phyloP scores from a whole-genome alignment of 64 coral and sea anemone genomes.

The Pachyseris speciosa region DNA sequence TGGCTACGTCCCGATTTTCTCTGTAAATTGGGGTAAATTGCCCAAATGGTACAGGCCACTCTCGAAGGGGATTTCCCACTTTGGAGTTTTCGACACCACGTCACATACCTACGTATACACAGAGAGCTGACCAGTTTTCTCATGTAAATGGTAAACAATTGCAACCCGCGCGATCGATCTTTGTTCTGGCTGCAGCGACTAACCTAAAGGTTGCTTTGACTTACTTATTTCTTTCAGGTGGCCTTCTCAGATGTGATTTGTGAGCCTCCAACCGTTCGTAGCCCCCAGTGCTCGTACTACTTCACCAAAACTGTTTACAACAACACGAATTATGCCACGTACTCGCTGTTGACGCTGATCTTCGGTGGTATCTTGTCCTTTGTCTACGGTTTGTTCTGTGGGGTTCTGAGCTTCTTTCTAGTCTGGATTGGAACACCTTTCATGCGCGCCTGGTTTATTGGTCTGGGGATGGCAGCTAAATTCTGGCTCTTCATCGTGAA shows the following conservation, averaged over 20 bases:
- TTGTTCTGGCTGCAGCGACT: too few relatives aligned
- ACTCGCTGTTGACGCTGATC: not conserved
- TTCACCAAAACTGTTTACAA: constrained; percentile 8
- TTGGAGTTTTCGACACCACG: too few relatives aligned
- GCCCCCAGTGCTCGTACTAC: constrained; percentile 2
- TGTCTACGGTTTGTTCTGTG: not conserved
- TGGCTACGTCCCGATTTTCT: too few relatives aligned
- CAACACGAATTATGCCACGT: not conserved
- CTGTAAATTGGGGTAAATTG: too few relatives aligned
- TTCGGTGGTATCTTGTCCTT: constrained; percentile 13
- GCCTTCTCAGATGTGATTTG: constrained; percentile 1
- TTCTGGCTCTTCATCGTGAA: not conserved
- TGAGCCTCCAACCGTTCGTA: constrained; percentile 5
- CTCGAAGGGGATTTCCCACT: too few relatives aligned
- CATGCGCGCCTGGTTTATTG: not conserved
- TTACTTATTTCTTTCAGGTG: not conserved
- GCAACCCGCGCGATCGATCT: too few relatives aligned
- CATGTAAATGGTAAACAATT: too few relatives aligned
- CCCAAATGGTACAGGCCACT: too few relatives aligned
- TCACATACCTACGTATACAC: too few relatives aligned
- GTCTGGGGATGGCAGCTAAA: not conserved
- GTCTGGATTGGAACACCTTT: constrained; percentile 14
- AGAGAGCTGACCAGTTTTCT: too few relatives aligned
- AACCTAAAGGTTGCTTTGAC: too few relatives aligned
- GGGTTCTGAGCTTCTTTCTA: not conserved